Base-by-base conservation (phyloP, 2,797 vertebrate species). In the Eurystomus glaucurus region DNA sequence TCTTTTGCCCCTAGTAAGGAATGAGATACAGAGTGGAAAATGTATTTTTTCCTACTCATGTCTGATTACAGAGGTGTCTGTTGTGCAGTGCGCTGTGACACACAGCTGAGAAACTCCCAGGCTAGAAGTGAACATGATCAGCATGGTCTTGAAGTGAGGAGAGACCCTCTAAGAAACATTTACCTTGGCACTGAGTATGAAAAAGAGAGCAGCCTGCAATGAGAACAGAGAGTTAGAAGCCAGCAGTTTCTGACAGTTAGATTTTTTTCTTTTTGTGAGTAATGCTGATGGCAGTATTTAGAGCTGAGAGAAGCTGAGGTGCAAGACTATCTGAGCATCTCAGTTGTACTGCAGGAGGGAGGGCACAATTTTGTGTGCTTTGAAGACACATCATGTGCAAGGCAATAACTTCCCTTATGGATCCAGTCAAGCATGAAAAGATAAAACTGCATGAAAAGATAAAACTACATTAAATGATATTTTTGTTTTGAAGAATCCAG, bases 91-190 rank as follows among this genome's bases (percentile, higher is more conserved):
- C 20, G 14, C 23, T 66, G 35, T 75, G 62, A 65, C 14, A 35
- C 1, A 1, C 21, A 57, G 41, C 37, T 74, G 46, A 46, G 81
- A 69, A 70, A 23, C 10, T 31, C n/a, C 21, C 8, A 17, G 55
- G 20, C 20, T 85, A 37, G 65, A 77, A 23, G 41, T 11, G n/a
- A 71, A 15, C 15, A 4, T 17, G 11, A 31, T 88, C 58, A 76
- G 15, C 1, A 0, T 0, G 1, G 29, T 58, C 48, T 54, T 62
- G 6, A 12, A 50, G 41, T 0, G 52, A 84, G 16, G 13, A 29
- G 43, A 70, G 75, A 68, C 39, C 65, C 45, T 37, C 5, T 14
- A 41, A 50, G 5, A 76, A 65, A 57, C 13, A 64, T 89, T 87
- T 78, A 33, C n/a, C 4, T 71, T 57, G 31, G 43, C 48, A 81